Evolutionary conservation across 53 echinoderm and acorn worm species (phyloP).

Genomic region (Temnopleurus reevesii): DNA sequence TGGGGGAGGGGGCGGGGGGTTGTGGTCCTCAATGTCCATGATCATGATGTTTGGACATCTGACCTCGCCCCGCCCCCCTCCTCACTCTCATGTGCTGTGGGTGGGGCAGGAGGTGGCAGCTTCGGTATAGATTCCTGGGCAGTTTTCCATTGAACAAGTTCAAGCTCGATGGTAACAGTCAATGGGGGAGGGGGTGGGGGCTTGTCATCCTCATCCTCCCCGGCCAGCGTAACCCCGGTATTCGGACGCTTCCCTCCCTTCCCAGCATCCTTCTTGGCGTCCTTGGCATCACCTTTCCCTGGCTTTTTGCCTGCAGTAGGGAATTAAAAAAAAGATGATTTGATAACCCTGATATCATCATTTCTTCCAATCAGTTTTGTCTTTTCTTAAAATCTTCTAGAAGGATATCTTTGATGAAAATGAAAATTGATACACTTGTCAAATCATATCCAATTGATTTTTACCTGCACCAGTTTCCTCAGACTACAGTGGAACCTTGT

Average conservation of each 20-base stretch:
- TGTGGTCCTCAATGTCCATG: slow-evolving; percentile 72
- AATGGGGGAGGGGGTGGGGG: slow-evolving; percentile 77
- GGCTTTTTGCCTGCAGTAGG: slow-evolving; percentile 61
- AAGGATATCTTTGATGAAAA: too few relatives aligned
- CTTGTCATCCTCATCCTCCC: slow-evolving; percentile 72
- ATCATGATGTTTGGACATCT: too few relatives aligned
- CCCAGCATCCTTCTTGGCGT: slow-evolving; percentile 63
- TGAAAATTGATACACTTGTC: too few relatives aligned
- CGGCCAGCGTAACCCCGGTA: slow-evolving; percentile 61
- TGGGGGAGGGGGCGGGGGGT: slow-evolving; percentile 72
- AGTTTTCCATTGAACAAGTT: slow-evolving; percentile 87
- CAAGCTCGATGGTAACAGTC: slow-evolving; percentile 66
- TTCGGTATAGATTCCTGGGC: slow-evolving; percentile 90
- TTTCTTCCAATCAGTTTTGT: too few relatives aligned
- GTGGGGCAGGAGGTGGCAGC: slow-evolving; percentile 26
- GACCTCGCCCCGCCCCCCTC: not conserved
- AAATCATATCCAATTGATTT: too few relatives aligned
- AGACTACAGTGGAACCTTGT: too few relatives aligned
- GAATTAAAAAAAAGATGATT: not conserved
- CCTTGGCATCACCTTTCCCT: slow-evolving; percentile 78
- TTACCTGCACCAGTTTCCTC: too few relatives aligned
- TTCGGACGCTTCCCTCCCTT: slow-evolving; percentile 66
- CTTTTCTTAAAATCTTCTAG: too few relatives aligned
- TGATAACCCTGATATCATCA: too few relatives aligned
- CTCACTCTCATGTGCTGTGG: not conserved